Evolutionary conservation across 53 echinoderm and acorn worm species (phyloP), one percentile per base, ranked within the genome.

Genomic region (Arbacia lixula): DNA sequence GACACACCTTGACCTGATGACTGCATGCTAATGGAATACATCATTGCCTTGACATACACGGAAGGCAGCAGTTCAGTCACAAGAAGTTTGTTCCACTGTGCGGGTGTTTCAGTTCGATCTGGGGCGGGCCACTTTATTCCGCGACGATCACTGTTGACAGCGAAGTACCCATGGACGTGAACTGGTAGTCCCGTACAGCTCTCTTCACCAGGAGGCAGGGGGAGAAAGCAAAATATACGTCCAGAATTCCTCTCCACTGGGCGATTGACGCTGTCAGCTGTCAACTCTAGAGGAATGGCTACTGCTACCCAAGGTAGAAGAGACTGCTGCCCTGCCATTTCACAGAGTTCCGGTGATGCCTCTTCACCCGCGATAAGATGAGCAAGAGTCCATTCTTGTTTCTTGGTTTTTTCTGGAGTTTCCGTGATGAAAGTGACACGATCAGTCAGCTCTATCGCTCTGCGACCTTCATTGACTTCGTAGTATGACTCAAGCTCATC

Each of bases 121-220:
- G 49, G 56, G 31, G 83, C 94, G 1, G 94, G 94, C 99, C 99
- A 98, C 73, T 94, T 98, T 33, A 98, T 76, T n/a, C 88, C 85
- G 1, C 99, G 83, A 20, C 99, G 90, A 51, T 98, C 91, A 68
- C 95, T 94, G 6, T 92, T 90, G 10, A 98, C 79, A 37, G 89
- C 99, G 60, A 98, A 98, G 86, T 90, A 94, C 20, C 94, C 99
- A 72, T 98, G 92, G 1, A 98, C 72, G 43, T 98, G 99, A 12
- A 98, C 90, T 11, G 99, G 99, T 56, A 98, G 83, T 1, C 99
- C 99, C 21, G 94, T 92, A 3, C 30, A 4, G 51, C 85, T 88
- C 35, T 82, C 80, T 77, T 90, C 92, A 62, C 91, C 85, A 21
- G 83, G 87, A 22, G 99, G 99, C 12, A 99, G 55, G n/a, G 99